A percentile compares a stretch with the other conserved stretches of the same genome.
Evolutionary conservation across 2,888 invertebrate species (phyloP).

Genomic region (Macropis europaea): DNA sequence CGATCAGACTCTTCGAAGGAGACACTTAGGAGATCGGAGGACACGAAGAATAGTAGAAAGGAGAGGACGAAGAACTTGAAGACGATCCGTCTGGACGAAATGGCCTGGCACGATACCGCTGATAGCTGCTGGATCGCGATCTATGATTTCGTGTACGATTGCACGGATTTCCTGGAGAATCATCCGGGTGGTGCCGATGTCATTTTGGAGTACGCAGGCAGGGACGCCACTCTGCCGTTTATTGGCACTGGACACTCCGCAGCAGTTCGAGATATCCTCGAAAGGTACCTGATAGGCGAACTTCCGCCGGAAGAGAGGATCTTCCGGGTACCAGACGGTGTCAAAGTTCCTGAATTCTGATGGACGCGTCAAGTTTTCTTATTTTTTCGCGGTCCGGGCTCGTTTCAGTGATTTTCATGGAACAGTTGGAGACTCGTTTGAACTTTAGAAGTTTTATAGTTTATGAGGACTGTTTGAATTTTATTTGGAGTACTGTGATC

Average conservation of each 20-base stretch:
- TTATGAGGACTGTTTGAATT: too few relatives aligned
- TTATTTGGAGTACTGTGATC: too few relatives aligned
- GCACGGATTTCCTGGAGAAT: slow-evolving; percentile 88
- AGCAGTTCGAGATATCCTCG: slow-evolving; percentile 84
- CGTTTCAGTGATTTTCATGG: too few relatives aligned
- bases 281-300: slow-evolving; percentile 88
- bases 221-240: slow-evolving; percentile 92
- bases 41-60: background rate
- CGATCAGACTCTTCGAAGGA: background rate
- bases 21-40: background rate
- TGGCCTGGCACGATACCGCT: slow-evolving; percentile 87
- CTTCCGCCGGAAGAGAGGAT: slow-evolving; percentile 88
- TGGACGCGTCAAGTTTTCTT: too few relatives aligned
- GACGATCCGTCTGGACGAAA: slow-evolving; percentile 86
- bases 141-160: slow-evolving; percentile 92
- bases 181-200: slow-evolving; percentile 93
- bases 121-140: slow-evolving; percentile 93
- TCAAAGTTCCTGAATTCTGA: slow-evolving; percentile 72
- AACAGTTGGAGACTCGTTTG: too few relatives aligned
- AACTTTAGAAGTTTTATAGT: too few relatives aligned
- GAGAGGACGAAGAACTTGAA: slow-evolving; percentile 58
- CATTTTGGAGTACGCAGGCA: slow-evolving; percentile 91
- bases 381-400: too few relatives aligned
- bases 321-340: slow-evolving; percentile 85
- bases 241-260: slow-evolving; percentile 89